Evolutionary conservation across 2,888 invertebrate species (phyloP).

Genomic region (Papilio gigon): DNA sequence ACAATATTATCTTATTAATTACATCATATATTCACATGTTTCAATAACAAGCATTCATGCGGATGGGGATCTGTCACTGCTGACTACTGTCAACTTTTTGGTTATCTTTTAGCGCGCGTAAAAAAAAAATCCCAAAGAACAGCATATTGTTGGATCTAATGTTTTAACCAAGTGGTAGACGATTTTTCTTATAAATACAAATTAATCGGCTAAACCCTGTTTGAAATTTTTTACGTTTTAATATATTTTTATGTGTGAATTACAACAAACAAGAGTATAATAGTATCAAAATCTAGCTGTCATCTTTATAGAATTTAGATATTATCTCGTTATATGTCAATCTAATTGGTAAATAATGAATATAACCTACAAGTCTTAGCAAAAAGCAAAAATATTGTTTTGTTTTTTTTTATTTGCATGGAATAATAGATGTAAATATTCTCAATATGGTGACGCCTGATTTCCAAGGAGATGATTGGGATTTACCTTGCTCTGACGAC

Average conservation of each 20-base stretch:
- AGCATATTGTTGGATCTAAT: not conserved
- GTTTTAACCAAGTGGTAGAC: not conserved
- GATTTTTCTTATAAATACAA: not conserved
- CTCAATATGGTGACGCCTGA: constrained; percentile 51
- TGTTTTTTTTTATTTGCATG: not conserved
- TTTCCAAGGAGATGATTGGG: constrained; percentile 82
- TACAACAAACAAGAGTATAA: not conserved
- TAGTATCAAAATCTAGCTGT: not conserved
- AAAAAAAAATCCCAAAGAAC: not conserved
- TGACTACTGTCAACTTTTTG: constrained; percentile 5
- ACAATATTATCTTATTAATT: not conserved
- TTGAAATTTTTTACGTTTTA: too few relatives aligned
- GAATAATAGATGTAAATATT: not conserved
- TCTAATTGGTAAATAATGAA: not conserved
- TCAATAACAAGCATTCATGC: not conserved
- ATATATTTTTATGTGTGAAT: too few relatives aligned
- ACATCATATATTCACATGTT: constrained; percentile 1
- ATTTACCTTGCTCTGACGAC: constrained; percentile 86
- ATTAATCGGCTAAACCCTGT: too few relatives aligned
- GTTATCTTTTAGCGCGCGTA: not conserved
- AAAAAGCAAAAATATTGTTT: not conserved
- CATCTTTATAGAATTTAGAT: not conserved
- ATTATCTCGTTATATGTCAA: not conserved
- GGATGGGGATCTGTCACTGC: not conserved
- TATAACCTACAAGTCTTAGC: not conserved